Percentiles rank a stretch among this genome's conserved stretches.
Conservation (phyloP, 2,113 vertebrate genomes). For the Turnix velox region DNA sequence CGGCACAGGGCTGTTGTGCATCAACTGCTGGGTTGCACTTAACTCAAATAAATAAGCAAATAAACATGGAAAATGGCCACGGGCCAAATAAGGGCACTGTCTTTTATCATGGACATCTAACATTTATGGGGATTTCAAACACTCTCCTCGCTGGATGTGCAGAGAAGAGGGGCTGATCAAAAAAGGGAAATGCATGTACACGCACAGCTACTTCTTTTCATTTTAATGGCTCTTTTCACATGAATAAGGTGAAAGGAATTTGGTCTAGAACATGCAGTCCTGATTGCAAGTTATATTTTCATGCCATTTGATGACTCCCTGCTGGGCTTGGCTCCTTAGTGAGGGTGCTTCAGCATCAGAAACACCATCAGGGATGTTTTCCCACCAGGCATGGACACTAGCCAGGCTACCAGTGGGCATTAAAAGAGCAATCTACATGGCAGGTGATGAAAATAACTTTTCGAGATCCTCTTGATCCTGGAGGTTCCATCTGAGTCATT, state of each 20-base stretch:
- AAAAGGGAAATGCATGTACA: background rate
- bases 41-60: conserved; percentile 52
- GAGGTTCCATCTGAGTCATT: background rate
- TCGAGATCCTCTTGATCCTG: background rate
- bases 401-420: background rate
- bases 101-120: conserved; percentile 41
- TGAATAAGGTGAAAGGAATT: background rate
- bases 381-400: background rate
- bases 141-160: background rate
- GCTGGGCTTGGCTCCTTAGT: background rate
- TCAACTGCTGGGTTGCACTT: conserved; percentile 34
- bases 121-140: conserved; percentile 23
- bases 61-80: conserved; percentile 19
- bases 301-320: background rate
- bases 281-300: background rate
- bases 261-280: background rate
- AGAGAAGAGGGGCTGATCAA: background rate
- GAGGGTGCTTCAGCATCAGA: background rate
- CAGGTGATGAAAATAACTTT: background rate
- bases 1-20: conserved; percentile 49
- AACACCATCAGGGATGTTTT: background rate
- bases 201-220: background rate
- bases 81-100: background rate
- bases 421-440: background rate
- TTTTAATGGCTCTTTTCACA: conserved; percentile 17